phyloP scores from a whole-genome alignment of 1,140 invertebrate genomes.

The Drosophila arawakana region DNA sequence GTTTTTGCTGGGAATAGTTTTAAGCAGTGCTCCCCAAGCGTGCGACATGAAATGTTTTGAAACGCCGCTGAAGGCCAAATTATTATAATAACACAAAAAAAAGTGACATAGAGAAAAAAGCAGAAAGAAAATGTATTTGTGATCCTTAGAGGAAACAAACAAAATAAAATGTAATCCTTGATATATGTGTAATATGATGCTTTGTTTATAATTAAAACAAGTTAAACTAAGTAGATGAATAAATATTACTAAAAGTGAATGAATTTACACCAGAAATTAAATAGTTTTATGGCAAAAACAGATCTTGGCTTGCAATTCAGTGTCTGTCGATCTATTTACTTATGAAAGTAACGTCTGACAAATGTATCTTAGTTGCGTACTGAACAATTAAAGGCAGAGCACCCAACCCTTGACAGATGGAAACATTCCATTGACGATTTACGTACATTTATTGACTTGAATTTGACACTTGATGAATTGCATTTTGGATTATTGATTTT shows the following conservation, averaged over 20 bases:
- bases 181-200: background rate
- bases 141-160: slow-evolving; percentile 24
- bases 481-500: slow-evolving; percentile 29
- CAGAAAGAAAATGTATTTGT: slow-evolving; percentile 13
- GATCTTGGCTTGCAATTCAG: too few species aligned
- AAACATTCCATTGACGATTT: slow-evolving; percentile 7
- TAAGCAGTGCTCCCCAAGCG: slow-evolving; percentile 46
- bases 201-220: background rate
- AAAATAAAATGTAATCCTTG: slow-evolving; percentile 25
- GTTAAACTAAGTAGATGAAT: background rate
- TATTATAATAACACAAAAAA: slow-evolving; percentile 16
- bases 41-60: slow-evolving; percentile 52
- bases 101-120: background rate
- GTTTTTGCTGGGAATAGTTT: slow-evolving; percentile 46
- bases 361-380: background rate
- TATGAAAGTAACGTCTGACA: background rate
- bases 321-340: too few species aligned
- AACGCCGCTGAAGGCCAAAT: slow-evolving; percentile 43
- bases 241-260: background rate
- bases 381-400: background rate
- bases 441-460: slow-evolving; percentile 12
- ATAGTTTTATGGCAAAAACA: too few species aligned
- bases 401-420: background rate
- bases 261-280: too few species aligned
- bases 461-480: slow-evolving; percentile 35